Evolutionary conservation across 2,797 vertebrate species (phyloP).

Genomic region (Microctenopoma stevenorrisi): DNA sequence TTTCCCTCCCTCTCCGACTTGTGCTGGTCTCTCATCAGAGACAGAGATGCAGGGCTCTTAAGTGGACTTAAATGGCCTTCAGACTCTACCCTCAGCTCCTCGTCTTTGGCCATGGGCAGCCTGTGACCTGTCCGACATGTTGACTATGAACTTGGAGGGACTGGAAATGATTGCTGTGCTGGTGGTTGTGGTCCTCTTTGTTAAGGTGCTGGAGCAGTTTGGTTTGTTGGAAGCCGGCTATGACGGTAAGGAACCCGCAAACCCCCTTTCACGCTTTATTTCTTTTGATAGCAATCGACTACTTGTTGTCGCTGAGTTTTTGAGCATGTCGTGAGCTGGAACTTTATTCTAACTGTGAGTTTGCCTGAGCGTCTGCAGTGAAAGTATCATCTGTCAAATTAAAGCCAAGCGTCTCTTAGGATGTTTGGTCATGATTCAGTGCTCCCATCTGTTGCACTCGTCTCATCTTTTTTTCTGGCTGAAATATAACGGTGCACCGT

Average conservation of each 20-base stretch:
- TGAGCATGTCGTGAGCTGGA: background rate
- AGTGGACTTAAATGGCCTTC: conserved; percentile 88
- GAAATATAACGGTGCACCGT: background rate
- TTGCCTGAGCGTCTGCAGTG: conserved; percentile 6
- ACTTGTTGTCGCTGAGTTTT: conserved; percentile 42
- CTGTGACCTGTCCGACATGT: conserved; percentile 85
- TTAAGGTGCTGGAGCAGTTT: conserved; percentile 97
- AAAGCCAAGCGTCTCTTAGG: background rate
- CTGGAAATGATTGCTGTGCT: conserved; percentile 98
- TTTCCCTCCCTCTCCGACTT: conserved; percentile 48
- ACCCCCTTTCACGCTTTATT: conserved; percentile 1
- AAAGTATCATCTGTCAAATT: background rate
- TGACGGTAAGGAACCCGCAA: conserved; percentile 89
- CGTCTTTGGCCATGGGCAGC: conserved; percentile 78
- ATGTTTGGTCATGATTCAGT: background rate
- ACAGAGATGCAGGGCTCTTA: conserved; percentile 76
- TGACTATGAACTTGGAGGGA: conserved; percentile 96
- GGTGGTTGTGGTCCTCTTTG: conserved; percentile 94
- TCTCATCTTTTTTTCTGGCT: background rate
- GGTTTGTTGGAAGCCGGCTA: conserved; percentile 92
- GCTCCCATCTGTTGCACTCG: conserved; percentile 24
- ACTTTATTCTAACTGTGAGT: background rate
- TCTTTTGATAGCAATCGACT: background rate
- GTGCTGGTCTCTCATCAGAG: conserved; percentile 68
- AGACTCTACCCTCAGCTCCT: conserved; percentile 75